Evolutionary conservation across 2,888 invertebrate genomes (phyloP), one percentile per base, ranked within the genome.

Genomic region (Amblyteles armatorius): DNA sequence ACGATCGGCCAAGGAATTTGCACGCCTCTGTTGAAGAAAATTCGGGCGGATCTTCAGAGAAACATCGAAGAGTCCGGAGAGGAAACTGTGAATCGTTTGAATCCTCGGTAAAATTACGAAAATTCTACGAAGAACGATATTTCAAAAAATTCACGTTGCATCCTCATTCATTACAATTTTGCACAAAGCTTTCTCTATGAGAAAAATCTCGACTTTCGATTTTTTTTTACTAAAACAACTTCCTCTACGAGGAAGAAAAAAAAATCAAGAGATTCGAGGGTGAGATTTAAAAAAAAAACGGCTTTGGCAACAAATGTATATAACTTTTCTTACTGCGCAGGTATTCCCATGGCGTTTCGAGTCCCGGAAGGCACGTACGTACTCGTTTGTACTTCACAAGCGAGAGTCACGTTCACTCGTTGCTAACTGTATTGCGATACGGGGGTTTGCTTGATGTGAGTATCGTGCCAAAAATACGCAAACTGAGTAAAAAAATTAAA

Each of bases 351-450:
- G 99, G 99, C 60, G 99, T 99, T 86, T 98, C 99, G 57, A 99
- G 99, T 91, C 99, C 99, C 36, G 99, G 99, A 67, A 95, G 99
- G 63, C 99, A 99, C 95, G 99, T 99, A 36, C 96, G 99, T 87
- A 99, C 99, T 7, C 96, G 99, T n/a, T 95, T 99, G 60, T 99
- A 99, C 95, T 99, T 99, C 94, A 99, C 99, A 2, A 99, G 99
- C 94, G 99, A 99, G 95, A 99, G 99, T 93, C 99, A 99, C 94
- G 98, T 99, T 86, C 99, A 99, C 94, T 99, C 99, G 11, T 94
- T 99, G 86, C 96, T 99, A 87, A 99, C 99, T 3, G 98, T 99
- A 83, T 95, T 99, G 73, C 95, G 99, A 87, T 98, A 97, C 93
- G 99, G 99, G 13, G 98, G 98, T 29, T 94, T 99, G 78, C 95